A percentile compares a stretch with the other conserved stretches of the same genome.
These are phyloP conservation scores for Galerucella nymphaeae DNA, from an alignment of 2,888 invertebrate species.

Conservation along the genomic window DNA sequence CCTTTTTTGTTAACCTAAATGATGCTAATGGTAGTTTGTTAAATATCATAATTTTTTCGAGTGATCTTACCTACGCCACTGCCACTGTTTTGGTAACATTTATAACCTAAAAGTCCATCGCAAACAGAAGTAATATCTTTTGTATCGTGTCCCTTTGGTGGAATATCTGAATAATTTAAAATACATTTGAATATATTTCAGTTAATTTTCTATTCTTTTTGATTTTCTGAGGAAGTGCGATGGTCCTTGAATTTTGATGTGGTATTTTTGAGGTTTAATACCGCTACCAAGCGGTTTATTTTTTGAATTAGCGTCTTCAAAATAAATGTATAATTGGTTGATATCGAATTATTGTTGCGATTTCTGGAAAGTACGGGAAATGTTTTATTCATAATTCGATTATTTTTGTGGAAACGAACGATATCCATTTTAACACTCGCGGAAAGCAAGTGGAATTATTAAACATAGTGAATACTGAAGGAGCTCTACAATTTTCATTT, in stretches of 20 bases:
- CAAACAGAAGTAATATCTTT: slow-evolving; percentile 37
- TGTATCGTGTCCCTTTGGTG: slow-evolving; percentile 28
- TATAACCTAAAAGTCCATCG: slow-evolving; percentile 26
- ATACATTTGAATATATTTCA: slow-evolving; percentile 43
- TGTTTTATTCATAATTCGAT: slow-evolving; percentile 33
- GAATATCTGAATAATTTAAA: slow-evolving; percentile 41
- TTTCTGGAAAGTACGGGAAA: slow-evolving; percentile 11
- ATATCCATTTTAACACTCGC: neutral
- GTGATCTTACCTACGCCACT: neutral
- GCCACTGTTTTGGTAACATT: slow-evolving; percentile 14
- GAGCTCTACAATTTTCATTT: too few species aligned
- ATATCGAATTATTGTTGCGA: slow-evolving; percentile 24
- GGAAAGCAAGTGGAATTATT: neutral
- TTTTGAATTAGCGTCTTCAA: slow-evolving; percentile 33
- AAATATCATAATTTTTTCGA: neutral
- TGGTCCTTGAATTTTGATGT: slow-evolving; percentile 37
- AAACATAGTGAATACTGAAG: too few species aligned
- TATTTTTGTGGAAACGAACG: slow-evolving; percentile 3
- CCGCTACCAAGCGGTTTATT: slow-evolving; percentile 22
- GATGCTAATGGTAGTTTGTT: too few species aligned
- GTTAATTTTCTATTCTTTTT: slow-evolving; percentile 32
- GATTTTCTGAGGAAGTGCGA: slow-evolving; percentile 27
- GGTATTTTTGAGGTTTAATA: slow-evolving; percentile 23
- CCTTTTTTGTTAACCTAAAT: too few species aligned
- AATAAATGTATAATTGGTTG: slow-evolving; percentile 16